Percentiles rank a stretch among this genome's conserved stretches.
Evolutionary conservation across 2,113 vertebrate species (phyloP).

Genomic region (Scomber colias): DNA sequence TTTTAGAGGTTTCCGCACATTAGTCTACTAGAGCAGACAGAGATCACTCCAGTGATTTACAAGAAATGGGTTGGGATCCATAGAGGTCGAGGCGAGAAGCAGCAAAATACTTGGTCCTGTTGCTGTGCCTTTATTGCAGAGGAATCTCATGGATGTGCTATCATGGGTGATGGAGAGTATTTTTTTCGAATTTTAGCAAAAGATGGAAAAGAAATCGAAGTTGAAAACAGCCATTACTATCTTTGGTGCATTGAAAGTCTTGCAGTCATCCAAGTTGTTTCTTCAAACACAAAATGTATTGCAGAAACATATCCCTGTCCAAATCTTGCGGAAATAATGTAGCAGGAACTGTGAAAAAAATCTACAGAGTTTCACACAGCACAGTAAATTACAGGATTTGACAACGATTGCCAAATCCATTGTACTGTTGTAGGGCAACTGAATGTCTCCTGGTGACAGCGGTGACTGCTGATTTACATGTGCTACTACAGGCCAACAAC

Average conservation of each 20-base stretch:
- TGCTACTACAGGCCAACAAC: slow-evolving; percentile 27
- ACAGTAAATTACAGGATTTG: slow-evolving; percentile 34
- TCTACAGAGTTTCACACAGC: slow-evolving; percentile 9
- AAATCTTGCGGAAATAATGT: slow-evolving; percentile 22
- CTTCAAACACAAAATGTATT: background rate
- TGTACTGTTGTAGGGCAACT: slow-evolving; percentile 28
- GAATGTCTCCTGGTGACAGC: slow-evolving; percentile 36
- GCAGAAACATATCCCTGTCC: slow-evolving; percentile 6
- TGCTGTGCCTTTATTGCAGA: slow-evolving; percentile 1
- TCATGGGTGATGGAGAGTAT: slow-evolving; percentile 6
- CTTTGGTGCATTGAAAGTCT: background rate
- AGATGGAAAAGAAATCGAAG: slow-evolving; percentile 10
- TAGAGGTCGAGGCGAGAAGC: slow-evolving; percentile 44
- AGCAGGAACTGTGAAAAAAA: slow-evolving; percentile 25
- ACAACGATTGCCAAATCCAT: slow-evolving; percentile 38
- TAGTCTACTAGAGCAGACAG: slow-evolving; percentile 53
- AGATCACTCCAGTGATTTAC: slow-evolving; percentile 52
- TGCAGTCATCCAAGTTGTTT: background rate
- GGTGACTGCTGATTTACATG: slow-evolving; percentile 44
- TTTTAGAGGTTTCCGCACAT: slow-evolving; percentile 65
- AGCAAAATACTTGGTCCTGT: slow-evolving; percentile 23
- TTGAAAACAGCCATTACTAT: background rate
- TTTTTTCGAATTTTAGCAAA: slow-evolving; percentile 18
- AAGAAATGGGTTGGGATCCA: slow-evolving; percentile 51
- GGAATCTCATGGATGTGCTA: slow-evolving; percentile 2